Conservation (phyloP, 1,140 invertebrate genomes). For the Aphelinus atriplicis region DNA sequence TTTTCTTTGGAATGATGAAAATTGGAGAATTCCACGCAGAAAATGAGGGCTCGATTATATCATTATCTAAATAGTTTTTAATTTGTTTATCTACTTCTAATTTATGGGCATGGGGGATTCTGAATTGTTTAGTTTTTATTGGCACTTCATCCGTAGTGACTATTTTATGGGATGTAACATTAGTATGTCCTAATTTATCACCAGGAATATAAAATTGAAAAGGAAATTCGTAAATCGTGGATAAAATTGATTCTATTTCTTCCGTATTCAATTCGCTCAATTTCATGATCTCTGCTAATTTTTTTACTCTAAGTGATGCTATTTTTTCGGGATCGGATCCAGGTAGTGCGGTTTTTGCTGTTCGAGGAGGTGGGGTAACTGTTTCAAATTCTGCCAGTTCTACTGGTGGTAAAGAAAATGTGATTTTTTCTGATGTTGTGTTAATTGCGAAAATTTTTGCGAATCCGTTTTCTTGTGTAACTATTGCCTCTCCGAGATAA, state of each 20-base stretch:
- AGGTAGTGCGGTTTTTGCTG: too few relatives aligned
- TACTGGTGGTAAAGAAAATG: too few relatives aligned
- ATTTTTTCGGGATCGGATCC: not conserved
- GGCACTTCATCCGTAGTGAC: slow-evolving; percentile 33
- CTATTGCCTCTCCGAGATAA: not conserved
- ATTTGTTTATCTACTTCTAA: slow-evolving; percentile 30
- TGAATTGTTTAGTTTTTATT: slow-evolving; percentile 42
- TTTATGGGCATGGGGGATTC: slow-evolving; percentile 40
- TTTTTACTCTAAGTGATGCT: not conserved
- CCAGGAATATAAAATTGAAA: slow-evolving; percentile 11
- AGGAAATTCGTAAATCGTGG: not conserved
- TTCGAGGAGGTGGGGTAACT: not conserved
- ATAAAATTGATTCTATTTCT: not conserved
- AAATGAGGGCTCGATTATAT: slow-evolving; percentile 29
- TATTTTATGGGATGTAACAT: slow-evolving; percentile 40
- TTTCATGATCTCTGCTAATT: not conserved
- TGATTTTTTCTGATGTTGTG: not conserved
- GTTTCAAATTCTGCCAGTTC: not conserved
- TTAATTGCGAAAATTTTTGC: not conserved
- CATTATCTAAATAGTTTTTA: slow-evolving; percentile 16
- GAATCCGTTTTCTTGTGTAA: not conserved
- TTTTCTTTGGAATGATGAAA: slow-evolving; percentile 42
- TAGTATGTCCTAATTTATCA: slow-evolving; percentile 7
- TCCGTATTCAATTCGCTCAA: not conserved
- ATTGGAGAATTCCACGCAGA: slow-evolving; percentile 42